A percentile compares a stretch with the other conserved stretches of the same genome.
phyloP scores from a whole-genome alignment of 2,113 vertebrate genomes.

The Gymnorhina tibicen region DNA sequence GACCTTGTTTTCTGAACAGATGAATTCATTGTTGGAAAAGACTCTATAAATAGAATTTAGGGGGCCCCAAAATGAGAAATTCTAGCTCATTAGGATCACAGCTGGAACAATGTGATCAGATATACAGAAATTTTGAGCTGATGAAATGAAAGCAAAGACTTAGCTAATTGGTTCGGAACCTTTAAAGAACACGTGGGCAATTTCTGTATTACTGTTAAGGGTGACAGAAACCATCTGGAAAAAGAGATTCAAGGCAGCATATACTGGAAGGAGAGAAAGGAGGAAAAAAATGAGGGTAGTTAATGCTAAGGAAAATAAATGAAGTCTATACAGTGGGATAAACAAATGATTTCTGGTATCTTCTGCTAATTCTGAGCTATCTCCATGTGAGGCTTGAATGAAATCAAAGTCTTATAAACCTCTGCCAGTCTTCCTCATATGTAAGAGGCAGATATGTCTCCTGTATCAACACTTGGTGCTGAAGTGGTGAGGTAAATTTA shows the following conservation, averaged over 20 bases:
- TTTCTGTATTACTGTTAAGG: background rate
- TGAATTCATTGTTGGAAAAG: conserved; percentile 52
- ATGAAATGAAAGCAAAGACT: background rate
- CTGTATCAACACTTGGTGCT: background rate
- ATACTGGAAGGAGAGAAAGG: background rate
- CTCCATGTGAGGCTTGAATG: background rate
- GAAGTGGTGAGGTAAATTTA: background rate
- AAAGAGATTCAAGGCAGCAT: background rate
- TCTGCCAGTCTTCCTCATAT: background rate
- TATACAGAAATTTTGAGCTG: background rate
- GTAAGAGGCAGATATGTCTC: background rate
- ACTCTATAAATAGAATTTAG: conserved; percentile 72
- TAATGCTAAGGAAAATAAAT: background rate
- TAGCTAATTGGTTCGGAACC: background rate
- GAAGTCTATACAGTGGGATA: background rate
- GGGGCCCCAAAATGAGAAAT: conserved; percentile 45
- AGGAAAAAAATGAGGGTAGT: background rate
- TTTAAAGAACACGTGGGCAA: background rate
- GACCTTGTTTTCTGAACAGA: conserved; percentile 48
- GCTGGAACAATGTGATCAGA: background rate
- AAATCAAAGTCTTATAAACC: background rate
- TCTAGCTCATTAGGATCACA: conserved; percentile 3
- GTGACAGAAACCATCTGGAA: background rate
- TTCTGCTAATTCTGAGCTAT: background rate
- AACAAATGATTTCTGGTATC: background rate